These are phyloP conservation scores for Petrolisthes manimaculis DNA, from an alignment of 2,888 invertebrate genomes.

Conservation along the genomic window DNA sequence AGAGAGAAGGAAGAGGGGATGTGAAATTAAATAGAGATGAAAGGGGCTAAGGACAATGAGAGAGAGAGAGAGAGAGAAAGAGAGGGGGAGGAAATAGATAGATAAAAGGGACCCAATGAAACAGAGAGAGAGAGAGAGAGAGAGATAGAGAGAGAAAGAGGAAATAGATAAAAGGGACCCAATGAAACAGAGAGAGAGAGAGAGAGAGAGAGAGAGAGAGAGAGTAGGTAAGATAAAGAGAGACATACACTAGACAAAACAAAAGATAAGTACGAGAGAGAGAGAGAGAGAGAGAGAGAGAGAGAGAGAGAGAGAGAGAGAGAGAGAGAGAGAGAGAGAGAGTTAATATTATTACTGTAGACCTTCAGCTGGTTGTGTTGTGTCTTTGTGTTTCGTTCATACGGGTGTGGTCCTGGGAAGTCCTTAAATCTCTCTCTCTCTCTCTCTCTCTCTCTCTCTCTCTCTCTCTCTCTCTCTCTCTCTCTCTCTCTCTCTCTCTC, in stretches of 20 bases:
- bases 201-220: background rate
- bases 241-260: background rate
- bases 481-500: constrained; percentile 1
- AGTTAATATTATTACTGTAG: background rate
- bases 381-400: background rate
- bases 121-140: background rate
- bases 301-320: constrained; percentile 27
- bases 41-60: too few relatives aligned
- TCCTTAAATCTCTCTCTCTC: background rate
- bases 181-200: too few relatives aligned
- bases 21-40: background rate
- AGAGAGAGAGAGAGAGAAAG: too few relatives aligned
- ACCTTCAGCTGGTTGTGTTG: background rate
- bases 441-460: background rate
- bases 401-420: background rate
- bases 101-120: background rate
- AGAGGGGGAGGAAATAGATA: background rate
- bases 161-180: background rate
- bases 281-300: constrained; percentile 21
- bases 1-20: too few relatives aligned
- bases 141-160: background rate
- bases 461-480: background rate
- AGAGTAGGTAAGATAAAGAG: background rate
- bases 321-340: constrained; percentile 26
- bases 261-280: background rate